Base-by-base conservation (phyloP, 2,888 invertebrate species). In the Orchesella flavescens region DNA sequence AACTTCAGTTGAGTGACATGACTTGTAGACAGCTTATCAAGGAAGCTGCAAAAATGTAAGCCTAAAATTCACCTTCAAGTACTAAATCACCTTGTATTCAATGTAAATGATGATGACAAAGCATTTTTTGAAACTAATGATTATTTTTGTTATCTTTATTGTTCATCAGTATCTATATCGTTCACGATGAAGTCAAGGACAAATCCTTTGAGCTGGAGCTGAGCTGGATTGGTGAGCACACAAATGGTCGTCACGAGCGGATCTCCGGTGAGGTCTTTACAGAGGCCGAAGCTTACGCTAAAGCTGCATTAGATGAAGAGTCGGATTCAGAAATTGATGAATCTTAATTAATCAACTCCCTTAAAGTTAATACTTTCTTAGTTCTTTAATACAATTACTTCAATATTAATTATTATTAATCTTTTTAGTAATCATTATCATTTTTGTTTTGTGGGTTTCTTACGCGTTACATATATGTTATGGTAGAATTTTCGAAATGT, bases 131-230 rank as follows among this genome's bases (percentile, higher is more conserved):
- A n/a, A n/a, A n/a, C 59, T 46, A 24, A 23, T 19, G 17, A 34
- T 34, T 21, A 15, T 59, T 12, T 1, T 59, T 66, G 1, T 68
- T 7, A 55, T 15, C 19, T 23, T 13, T 77, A 76, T 23, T 34
- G 5, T 57, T 66, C 63, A 90, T 93, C 90, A 95, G 95, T 87
- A 94, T 97, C 89, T 96, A 97, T 89, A 91, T 95, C 71, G 96
- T 97, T 0, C 96, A 97, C 88, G 96, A 97, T 90, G 96, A 99
- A 90, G 92, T 98, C 5, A 99, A 99, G 91, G 97, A 97, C 91
- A 97, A 97, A 90, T 94, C 96, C 88, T 99, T 99, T 90, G 97
- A 97, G 89, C 91, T 98, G 88, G 98, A 99, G 91, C 92, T 99
- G 89, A 97, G 97, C 75, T 97, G 98, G 95, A 96, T 98, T 15